Percentiles rank a stretch among this genome's conserved stretches.
Conservation (phyloP, 35 echinoderm and acorn worm species). For the Apostichopus californicus region DNA sequence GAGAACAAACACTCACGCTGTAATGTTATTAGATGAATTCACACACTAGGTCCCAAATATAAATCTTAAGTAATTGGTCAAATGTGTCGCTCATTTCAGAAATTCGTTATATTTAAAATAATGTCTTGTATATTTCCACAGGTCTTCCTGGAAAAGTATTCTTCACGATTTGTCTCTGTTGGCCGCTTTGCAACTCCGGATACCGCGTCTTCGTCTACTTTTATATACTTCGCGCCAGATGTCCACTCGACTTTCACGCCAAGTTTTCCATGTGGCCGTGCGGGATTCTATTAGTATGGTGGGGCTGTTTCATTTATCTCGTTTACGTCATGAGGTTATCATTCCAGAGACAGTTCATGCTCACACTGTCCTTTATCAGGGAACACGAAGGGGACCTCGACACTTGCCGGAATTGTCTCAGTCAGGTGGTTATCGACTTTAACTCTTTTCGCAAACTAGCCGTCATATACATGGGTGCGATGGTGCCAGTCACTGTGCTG, state of each 20-base stretch:
- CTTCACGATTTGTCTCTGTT: conserved; percentile 8
- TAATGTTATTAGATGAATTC: too few relatives aligned
- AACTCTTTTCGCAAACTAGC: conserved; percentile 35
- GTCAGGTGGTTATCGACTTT: conserved; percentile 28
- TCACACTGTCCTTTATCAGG: conserved; percentile 9
- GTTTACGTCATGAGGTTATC: conserved; percentile 41
- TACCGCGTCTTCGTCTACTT: conserved; percentile 26
- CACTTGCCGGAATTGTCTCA: conserved; percentile 32
- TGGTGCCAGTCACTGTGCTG: conserved; percentile 18
- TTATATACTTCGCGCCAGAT: background rate
- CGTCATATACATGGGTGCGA: conserved; percentile 26
- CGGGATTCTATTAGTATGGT: conserved; percentile 6
- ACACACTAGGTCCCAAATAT: too few relatives aligned
- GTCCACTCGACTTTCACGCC: background rate
- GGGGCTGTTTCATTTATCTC: conserved; percentile 44
- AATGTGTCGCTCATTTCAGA: too few relatives aligned
- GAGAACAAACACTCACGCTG: too few relatives aligned
- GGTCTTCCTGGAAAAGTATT: conserved; percentile 29
- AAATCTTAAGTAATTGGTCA: too few relatives aligned
- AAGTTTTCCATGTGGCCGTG: background rate
- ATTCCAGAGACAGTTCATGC: conserved; percentile 44
- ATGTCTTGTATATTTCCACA: background rate
- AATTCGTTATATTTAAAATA: too few relatives aligned
- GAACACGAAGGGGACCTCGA: conserved; percentile 28
- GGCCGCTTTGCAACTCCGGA: conserved; percentile 7